Evolutionary conservation across 2,888 invertebrate genomes (phyloP).

Genomic region (Lycocerus yunnanus): DNA sequence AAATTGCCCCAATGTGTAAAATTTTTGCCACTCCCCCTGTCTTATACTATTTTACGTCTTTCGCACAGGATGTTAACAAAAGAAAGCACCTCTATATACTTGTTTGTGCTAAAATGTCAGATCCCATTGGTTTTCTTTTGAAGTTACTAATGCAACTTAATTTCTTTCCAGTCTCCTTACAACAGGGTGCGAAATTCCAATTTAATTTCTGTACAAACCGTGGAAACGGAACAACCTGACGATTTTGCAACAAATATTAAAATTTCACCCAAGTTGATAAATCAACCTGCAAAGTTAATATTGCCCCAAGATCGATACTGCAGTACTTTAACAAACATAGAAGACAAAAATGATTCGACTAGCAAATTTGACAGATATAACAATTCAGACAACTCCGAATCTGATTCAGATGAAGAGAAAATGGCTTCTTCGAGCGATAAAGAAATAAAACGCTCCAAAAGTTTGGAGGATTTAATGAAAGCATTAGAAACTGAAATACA

Average conservation of each 20-base stretch:
- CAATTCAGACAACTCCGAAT: slow-evolving; percentile 52
- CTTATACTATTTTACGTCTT: no score
- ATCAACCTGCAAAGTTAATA: slow-evolving; percentile 39
- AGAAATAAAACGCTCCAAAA: slow-evolving; percentile 56
- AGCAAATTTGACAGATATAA: slow-evolving; percentile 60
- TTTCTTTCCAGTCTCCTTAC: slow-evolving; percentile 44
- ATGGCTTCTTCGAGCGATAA: slow-evolving; percentile 43
- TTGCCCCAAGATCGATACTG: slow-evolving; percentile 50
- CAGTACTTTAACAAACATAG: slow-evolving; percentile 28
- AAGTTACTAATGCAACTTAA: neutral
- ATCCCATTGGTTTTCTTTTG: neutral
- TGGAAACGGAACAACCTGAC: slow-evolving; percentile 45
- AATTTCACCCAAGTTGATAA: slow-evolving; percentile 12
- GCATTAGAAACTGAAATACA: slow-evolving; percentile 60
- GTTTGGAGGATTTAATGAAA: slow-evolving; percentile 59
- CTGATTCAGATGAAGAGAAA: slow-evolving; percentile 46
- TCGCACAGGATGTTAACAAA: no score
- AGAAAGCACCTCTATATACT: no score
- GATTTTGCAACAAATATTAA: slow-evolving; percentile 30
- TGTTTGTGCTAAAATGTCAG: no score
- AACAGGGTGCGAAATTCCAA: slow-evolving; percentile 54
- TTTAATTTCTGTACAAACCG: slow-evolving; percentile 58
- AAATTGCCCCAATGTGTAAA: no score
- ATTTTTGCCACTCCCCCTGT: no score
- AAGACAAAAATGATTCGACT: slow-evolving; percentile 36